Conservation (phyloP, 2,888 invertebrate genomes). For the Phaedon cochleariae region DNA sequence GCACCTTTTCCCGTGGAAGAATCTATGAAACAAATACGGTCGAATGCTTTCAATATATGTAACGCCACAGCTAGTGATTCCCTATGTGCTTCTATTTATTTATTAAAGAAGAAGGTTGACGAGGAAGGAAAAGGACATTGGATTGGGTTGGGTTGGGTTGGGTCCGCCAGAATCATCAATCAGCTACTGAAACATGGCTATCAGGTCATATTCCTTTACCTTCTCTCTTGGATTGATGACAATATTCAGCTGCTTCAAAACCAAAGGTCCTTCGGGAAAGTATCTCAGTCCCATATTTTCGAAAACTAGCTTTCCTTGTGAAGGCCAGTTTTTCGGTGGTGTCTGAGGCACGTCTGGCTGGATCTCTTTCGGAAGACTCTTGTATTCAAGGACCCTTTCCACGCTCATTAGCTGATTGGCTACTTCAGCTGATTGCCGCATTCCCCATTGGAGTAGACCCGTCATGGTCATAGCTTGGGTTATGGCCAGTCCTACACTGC, state of each 20-base stretch:
- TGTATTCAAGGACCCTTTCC: constrained; percentile 86
- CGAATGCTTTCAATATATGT: too few species aligned
- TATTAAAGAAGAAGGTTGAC: too few species aligned
- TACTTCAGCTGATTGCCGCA: constrained; percentile 64
- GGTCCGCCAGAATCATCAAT: too few species aligned
- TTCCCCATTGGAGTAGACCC: constrained; percentile 84
- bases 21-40: too few species aligned
- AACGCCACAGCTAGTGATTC: too few species aligned
- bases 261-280: constrained; percentile 67
- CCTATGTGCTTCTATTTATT: too few species aligned
- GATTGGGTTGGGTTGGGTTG: too few species aligned
- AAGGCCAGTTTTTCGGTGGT: constrained; percentile 69
- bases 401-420: constrained; percentile 88
- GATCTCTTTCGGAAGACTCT: constrained; percentile 64
- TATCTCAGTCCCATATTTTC: constrained; percentile 73
- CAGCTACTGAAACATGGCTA: too few species aligned
- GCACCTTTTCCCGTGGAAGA: too few species aligned
- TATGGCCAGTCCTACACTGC: constrained; percentile 62
- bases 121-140: too few species aligned
- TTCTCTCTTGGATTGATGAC: constrained; percentile 74
- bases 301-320: constrained; percentile 70
- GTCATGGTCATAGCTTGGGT: constrained; percentile 57
- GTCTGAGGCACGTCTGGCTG: constrained; percentile 56
- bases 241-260: constrained; percentile 77
- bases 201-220: constrained; percentile 59